Conservation (phyloP, 2,797 vertebrate genomes). For the Sebastes itinus region DNA sequence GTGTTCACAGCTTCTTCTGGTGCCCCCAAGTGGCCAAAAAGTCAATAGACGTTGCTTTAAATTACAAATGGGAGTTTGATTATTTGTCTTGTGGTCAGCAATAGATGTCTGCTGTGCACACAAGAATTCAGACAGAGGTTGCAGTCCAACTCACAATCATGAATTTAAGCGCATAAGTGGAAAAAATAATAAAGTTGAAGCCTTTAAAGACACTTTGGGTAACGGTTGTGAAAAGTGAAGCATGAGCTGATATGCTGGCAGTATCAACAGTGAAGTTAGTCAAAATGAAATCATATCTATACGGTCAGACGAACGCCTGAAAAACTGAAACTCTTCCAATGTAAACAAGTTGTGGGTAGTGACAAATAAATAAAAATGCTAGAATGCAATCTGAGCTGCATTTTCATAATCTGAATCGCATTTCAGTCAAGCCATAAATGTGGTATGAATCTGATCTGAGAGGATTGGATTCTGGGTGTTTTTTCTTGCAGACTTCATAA, state of each 20-base stretch:
- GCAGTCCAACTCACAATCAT: background rate
- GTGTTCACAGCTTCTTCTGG: background rate
- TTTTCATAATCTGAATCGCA: background rate
- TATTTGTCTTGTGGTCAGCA: background rate
- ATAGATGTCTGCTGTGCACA: background rate
- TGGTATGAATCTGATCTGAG: conserved; percentile 23
- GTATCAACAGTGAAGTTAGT: background rate
- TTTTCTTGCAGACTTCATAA: conserved; percentile 25
- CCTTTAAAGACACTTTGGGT: background rate
- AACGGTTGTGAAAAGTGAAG: background rate
- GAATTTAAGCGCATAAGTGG: background rate
- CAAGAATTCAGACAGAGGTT: background rate
- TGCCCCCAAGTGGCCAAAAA: background rate
- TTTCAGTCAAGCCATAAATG: background rate
- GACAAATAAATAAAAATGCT: background rate
- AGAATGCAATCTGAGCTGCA: background rate
- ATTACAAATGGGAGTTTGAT: background rate
- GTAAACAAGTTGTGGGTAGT: background rate
- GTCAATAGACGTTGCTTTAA: background rate
- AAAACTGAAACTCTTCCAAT: background rate
- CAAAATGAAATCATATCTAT: background rate
- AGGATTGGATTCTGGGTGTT: conserved; percentile 6
- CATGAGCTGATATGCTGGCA: background rate
- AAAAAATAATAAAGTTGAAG: background rate
- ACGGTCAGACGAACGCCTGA: background rate